phyloP scores from a whole-genome alignment of 2,888 invertebrate species.

The Nemapogon koenigi region DNA sequence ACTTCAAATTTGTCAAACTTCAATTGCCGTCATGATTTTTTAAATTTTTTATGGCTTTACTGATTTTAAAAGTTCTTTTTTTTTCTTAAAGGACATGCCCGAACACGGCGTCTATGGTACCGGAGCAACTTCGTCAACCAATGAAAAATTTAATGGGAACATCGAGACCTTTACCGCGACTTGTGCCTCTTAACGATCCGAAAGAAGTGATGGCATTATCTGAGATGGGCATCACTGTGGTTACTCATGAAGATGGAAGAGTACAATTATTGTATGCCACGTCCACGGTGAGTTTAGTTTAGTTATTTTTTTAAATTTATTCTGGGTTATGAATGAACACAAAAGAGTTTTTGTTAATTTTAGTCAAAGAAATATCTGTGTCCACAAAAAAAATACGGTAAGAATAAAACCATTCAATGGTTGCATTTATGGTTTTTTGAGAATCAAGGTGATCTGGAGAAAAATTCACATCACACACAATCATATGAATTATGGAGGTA shows the following conservation, averaged over 20 bases:
- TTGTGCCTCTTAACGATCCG: slow-evolving; percentile 82
- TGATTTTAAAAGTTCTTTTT: no score
- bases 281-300: slow-evolving; percentile 69
- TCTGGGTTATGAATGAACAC: not conserved
- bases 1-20: no score
- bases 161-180: slow-evolving; percentile 69
- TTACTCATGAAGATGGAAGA: slow-evolving; percentile 87
- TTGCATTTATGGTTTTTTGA: no score
- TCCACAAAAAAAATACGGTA: no score
- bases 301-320: slow-evolving; percentile 1
- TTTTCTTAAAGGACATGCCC: slow-evolving; percentile 77
- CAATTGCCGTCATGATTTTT: no score
- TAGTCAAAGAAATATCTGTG: not conserved
- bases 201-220: slow-evolving; percentile 87
- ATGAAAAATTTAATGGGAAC: slow-evolving; percentile 83
- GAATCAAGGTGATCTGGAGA: no score
- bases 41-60: no score
- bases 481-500: no score
- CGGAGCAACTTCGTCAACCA: slow-evolving; percentile 83
- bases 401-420: no score
- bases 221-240: slow-evolving; percentile 94
- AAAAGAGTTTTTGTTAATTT: not conserved
- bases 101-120: slow-evolving; percentile 82
- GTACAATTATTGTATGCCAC: slow-evolving; percentile 92
- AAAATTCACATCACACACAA: no score